Base-by-base conservation (phyloP, 1,140 invertebrate species). In the Calliopsis andreniformis region DNA sequence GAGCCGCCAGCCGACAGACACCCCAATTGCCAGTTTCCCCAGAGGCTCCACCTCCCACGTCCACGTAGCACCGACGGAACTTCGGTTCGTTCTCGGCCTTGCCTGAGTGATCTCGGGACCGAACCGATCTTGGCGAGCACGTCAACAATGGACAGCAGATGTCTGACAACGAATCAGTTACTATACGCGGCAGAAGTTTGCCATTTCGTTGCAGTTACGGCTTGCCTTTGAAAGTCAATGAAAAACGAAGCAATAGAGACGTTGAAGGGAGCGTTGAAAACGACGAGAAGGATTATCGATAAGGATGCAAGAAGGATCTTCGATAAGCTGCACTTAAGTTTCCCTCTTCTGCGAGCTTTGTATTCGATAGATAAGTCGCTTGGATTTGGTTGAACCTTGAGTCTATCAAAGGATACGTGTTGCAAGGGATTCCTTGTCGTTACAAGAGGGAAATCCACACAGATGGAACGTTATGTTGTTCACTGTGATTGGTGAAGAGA, bases 11-110 rank as follows among this genome's bases (percentile, higher is more conserved):
- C 12, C 72, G 86, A 23, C 84, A 87, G 69, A 84, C 85, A 28
- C 72, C 88, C 23, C 83, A 86, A 66, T 64, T 87, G 56, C 86
- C 87, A 45, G 56, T 84, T 18, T 78, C 87, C 59, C 76, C 86
- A 10, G 88, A 89, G 61, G 85, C 84, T 43, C 85, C 80, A 20
- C 10, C 35, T 3, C 84, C 89, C 39, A 83, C 85, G 80, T 80
- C 86, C 55, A 86, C 85, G 78, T 87, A 88, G 75, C 82, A 73
- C 32, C 55, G 61, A 2, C 58, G 82, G n/a, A 58, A 42, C 23
- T 47, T 66, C 61, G 63, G 25, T 70, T 82, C 79, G 62, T 68
- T 79, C 43, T 68, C 78, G 32, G 64, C 71, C 25, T n/a, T 81
- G 62, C 8, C 71, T 28, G 78, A 81, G 30, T 73, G 58, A 55